Evolutionary conservation across 2,797 vertebrate species (phyloP).

Genomic region (Nyctibius grandis): DNA sequence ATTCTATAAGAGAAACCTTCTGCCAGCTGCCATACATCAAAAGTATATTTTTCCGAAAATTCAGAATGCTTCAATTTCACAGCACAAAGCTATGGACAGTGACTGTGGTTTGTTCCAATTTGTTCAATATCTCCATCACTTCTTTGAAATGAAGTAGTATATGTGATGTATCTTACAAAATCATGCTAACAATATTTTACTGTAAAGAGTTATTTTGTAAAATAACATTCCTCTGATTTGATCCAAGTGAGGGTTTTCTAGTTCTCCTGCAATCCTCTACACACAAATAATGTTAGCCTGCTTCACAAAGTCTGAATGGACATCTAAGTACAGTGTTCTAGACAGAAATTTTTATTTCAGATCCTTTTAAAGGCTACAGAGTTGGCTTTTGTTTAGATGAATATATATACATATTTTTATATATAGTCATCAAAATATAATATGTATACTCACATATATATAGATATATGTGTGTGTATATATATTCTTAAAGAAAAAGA

Average conservation of each 20-base stretch:
- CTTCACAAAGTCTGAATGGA: not conserved
- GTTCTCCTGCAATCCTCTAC: not conserved
- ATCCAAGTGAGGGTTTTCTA: not conserved
- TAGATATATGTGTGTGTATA: rapidly evolving
- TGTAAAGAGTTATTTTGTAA: not conserved
- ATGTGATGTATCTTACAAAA: not conserved
- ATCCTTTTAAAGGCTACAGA: not conserved
- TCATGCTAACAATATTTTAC: not conserved
- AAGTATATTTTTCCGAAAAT: not conserved
- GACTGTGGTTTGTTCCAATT: not conserved
- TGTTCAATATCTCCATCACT: not conserved
- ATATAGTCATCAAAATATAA: not conserved
- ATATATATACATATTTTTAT: not conserved
- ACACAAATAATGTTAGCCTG: not conserved
- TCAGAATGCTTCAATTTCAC: not conserved
- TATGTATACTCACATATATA: not conserved
- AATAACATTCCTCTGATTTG: not conserved
- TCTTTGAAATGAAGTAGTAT: not conserved
- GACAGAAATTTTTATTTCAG: not conserved
- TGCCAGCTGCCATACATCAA: not conserved
- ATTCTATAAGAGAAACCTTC: not conserved
- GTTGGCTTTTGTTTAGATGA: not conserved
- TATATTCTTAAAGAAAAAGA: not conserved
- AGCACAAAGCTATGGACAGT: not conserved
- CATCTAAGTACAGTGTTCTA: not conserved